Evolutionary conservation across 2,113 vertebrate species (phyloP).

Genomic region (Coturnix japonica): DNA sequence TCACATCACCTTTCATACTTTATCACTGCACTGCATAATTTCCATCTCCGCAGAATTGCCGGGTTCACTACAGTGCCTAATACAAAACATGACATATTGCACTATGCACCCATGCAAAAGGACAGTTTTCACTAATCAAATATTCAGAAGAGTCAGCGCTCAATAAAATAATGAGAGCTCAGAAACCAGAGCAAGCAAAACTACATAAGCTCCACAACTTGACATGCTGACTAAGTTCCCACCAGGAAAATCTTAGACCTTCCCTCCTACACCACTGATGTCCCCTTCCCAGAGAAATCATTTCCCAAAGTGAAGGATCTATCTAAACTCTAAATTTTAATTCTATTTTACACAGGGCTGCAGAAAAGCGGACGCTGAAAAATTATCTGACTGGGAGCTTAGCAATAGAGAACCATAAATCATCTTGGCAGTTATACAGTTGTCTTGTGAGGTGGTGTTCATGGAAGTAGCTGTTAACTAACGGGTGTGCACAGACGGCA

Average conservation of each 20-base stretch:
- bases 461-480: slow-evolving; percentile 49
- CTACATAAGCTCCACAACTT: background rate
- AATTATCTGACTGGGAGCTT: slow-evolving; percentile 65
- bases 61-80: slow-evolving; percentile 4
- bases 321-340: slow-evolving; percentile 53
- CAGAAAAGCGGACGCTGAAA: slow-evolving; percentile 70
- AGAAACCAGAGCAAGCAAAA: slow-evolving; percentile 18
- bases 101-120: slow-evolving; percentile 38
- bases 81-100: slow-evolving; percentile 32
- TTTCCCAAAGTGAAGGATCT: background rate
- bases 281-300: background rate
- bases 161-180: background rate
- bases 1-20: slow-evolving; percentile 42
- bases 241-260: background rate
- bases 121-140: slow-evolving; percentile 60
- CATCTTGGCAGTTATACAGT: slow-evolving; percentile 75
- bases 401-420: slow-evolving; percentile 77
- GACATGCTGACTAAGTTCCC: background rate
- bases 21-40: slow-evolving; percentile 22
- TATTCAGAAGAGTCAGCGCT: slow-evolving; percentile 28
- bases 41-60: slow-evolving; percentile 5
- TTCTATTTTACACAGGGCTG: slow-evolving; percentile 27
- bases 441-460: slow-evolving; percentile 64
- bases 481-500: background rate
- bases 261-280: background rate